Percentiles rank a stretch among this genome's conserved stretches.
These are phyloP conservation scores for Dendrolimus pini DNA, from an alignment of 2,888 invertebrate genomes.

Conservation along the genomic window DNA sequence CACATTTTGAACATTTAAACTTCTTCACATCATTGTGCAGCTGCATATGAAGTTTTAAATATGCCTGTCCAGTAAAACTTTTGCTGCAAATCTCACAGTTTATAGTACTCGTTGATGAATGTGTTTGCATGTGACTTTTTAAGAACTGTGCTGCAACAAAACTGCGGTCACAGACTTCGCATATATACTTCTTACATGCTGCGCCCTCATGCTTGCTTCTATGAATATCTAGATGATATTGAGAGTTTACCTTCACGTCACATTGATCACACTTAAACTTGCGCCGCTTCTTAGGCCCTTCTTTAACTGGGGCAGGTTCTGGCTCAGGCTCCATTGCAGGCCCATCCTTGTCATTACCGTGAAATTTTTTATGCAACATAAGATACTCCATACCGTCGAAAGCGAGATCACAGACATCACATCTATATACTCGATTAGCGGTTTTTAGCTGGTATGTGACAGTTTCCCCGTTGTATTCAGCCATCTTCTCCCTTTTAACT, in stretches of 20 bases:
- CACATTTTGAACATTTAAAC: slow-evolving; percentile 67
- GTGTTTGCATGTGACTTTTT: slow-evolving; percentile 70
- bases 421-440: slow-evolving; percentile 47
- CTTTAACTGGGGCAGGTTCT: slow-evolving; percentile 28
- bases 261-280: slow-evolving; percentile 68
- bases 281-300: slow-evolving; percentile 56
- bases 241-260: slow-evolving; percentile 68
- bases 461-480: slow-evolving; percentile 55
- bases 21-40: slow-evolving; percentile 67
- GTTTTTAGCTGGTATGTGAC: slow-evolving; percentile 53
- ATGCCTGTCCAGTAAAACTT: slow-evolving; percentile 66
- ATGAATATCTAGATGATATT: slow-evolving; percentile 67
- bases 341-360: slow-evolving; percentile 60
- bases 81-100: slow-evolving; percentile 66
- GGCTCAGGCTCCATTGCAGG: slow-evolving; percentile 50
- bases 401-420: slow-evolving; percentile 62
- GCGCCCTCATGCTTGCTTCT: slow-evolving; percentile 65
- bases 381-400: slow-evolving; percentile 66
- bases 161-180: slow-evolving; percentile 64
- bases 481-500: slow-evolving; percentile 69
- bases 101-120: slow-evolving; percentile 58
- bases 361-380: slow-evolving; percentile 66
- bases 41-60: slow-evolving; percentile 67
- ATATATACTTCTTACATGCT: slow-evolving; percentile 57
- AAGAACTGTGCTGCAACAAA: slow-evolving; percentile 68